Conservation (phyloP, 1,140 invertebrate species). For the Psix sp. region DNA sequence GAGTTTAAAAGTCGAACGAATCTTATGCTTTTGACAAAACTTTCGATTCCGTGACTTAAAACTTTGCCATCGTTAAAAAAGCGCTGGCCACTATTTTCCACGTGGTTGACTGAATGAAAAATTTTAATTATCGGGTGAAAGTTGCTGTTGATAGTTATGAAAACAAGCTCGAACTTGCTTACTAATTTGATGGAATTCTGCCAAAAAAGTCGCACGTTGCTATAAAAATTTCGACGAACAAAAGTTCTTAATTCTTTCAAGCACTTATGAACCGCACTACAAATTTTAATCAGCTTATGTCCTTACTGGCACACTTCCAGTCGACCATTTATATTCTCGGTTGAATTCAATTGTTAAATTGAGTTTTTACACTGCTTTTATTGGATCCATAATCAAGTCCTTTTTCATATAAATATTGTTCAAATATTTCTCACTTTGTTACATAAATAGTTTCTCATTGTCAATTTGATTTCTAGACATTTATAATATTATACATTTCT, state of each 20-base stretch:
- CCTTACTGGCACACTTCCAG: slow-evolving; percentile 21
- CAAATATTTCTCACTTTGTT: too few species aligned
- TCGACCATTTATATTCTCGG: neutral
- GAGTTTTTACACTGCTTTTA: too few species aligned
- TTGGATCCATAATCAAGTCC: too few species aligned
- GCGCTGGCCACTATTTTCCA: too few species aligned
- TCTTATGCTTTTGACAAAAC: too few species aligned
- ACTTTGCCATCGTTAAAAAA: too few species aligned
- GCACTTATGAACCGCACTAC: slow-evolving; percentile 33
- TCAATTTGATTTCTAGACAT: too few species aligned
- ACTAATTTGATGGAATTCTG: slow-evolving; percentile 14
- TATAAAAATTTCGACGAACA: slow-evolving; percentile 8
- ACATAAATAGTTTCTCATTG: too few species aligned
- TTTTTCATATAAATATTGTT: too few species aligned
- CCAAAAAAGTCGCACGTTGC: slow-evolving; percentile 27
- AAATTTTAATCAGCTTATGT: slow-evolving; percentile 43
- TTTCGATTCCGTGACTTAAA: too few species aligned
- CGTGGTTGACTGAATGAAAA: slow-evolving; percentile 12
- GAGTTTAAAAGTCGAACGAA: too few species aligned
- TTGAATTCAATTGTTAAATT: slow-evolving; percentile 2
- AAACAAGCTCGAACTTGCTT: slow-evolving; percentile 15
- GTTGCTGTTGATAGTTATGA: neutral
- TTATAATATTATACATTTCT: too few species aligned
- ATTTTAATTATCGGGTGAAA: slow-evolving; percentile 13
- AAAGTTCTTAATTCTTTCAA: slow-evolving; percentile 21